Evolutionary conservation across 2,113 vertebrate genomes (phyloP).

Genomic region (Anguilla japonica): DNA sequence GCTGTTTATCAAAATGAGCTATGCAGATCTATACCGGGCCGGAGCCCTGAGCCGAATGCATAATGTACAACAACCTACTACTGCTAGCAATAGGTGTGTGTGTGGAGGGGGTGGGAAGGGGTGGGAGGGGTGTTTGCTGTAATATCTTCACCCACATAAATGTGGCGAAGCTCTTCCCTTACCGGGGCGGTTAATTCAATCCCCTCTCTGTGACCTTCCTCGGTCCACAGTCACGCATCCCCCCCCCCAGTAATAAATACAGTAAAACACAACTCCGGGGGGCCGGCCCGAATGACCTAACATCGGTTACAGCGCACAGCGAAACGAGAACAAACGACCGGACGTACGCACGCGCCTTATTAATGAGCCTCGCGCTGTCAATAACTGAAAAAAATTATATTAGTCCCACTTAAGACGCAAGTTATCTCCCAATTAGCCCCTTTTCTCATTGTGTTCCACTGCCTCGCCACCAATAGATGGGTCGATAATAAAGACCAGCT

Average conservation of each 20-base stretch:
- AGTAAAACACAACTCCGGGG: not conserved
- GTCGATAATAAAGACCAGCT: not conserved
- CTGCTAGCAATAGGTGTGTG: not conserved
- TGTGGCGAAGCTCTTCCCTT: not conserved
- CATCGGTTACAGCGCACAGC: not conserved
- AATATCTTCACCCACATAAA: not conserved
- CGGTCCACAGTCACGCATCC: not conserved
- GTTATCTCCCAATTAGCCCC: not conserved
- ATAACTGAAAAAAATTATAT: not conserved
- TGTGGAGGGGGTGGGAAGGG: too few species aligned
- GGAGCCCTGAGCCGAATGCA: conserved; percentile 59
- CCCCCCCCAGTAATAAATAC: not conserved
- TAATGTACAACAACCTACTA: conserved; percentile 45
- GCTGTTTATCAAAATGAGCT: conserved; percentile 61
- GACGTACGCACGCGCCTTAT: not conserved
- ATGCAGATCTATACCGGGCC: conserved; percentile 57
- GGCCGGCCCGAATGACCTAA: not conserved
- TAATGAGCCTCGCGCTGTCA: not conserved
- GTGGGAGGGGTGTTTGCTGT: not conserved
- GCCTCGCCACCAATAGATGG: not conserved
- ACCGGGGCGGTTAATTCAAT: not conserved
- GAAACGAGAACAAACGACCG: not conserved
- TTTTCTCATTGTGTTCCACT: not conserved
- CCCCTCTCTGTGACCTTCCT: not conserved
- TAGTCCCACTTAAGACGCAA: not conserved